These are phyloP conservation scores for Euclidia mi DNA, from an alignment of 2,888 invertebrate species.

Conservation along the genomic window DNA sequence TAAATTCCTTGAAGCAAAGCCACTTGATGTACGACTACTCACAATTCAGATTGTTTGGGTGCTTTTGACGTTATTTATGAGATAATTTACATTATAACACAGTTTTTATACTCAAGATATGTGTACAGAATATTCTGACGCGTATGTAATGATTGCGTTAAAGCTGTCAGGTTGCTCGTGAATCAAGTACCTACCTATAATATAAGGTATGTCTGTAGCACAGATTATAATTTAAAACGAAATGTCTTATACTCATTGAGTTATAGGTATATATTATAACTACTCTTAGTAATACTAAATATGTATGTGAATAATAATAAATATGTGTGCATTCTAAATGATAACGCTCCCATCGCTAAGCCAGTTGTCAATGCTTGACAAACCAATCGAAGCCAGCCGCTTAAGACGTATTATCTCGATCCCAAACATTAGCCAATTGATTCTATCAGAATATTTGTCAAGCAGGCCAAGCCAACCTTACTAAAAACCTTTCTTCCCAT, in stretches of 20 bases:
- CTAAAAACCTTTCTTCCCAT: constrained; percentile 1
- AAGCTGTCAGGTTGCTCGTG: neutral
- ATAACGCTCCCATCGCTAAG: too few relatives aligned
- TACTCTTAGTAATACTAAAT: too few relatives aligned
- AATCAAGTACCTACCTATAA: neutral
- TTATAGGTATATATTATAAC: too few relatives aligned
- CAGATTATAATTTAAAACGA: neutral
- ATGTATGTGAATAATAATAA: too few relatives aligned
- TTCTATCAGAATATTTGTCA: constrained; percentile 3
- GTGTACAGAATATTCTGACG: neutral
- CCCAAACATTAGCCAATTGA: neutral
- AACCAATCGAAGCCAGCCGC: too few relatives aligned
- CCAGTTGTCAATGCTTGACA: too few relatives aligned
- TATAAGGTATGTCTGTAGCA: too few relatives aligned
- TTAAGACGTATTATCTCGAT: too few relatives aligned
- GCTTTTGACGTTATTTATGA: constrained; percentile 56
- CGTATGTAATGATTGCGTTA: neutral
- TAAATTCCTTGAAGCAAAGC: constrained; percentile 66
- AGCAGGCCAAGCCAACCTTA: neutral
- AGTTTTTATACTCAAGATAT: constrained; percentile 40
- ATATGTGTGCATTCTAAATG: too few relatives aligned
- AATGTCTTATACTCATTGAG: neutral
- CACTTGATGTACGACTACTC: constrained; percentile 68
- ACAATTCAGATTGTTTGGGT: constrained; percentile 54
- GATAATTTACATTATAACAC: constrained; percentile 50